Evolutionary conservation across 2,888 invertebrate genomes (phyloP).

Genomic region (Phragmatobia fuliginosa): DNA sequence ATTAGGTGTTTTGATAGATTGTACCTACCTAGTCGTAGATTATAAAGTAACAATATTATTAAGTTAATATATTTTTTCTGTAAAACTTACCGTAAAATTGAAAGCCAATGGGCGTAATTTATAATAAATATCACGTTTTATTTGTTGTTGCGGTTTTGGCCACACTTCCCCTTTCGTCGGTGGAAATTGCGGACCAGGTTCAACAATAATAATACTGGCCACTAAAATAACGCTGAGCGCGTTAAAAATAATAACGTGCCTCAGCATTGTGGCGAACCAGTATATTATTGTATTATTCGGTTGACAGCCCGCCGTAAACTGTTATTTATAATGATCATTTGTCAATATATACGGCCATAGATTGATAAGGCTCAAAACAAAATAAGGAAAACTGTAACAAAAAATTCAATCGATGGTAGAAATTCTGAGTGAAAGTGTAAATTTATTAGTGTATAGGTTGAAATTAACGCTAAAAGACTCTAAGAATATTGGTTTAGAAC

Average conservation of each 20-base stretch:
- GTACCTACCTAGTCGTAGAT: not conserved
- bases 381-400: conserved; percentile 9
- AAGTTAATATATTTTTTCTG: not conserved
- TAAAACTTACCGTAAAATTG: conserved; percentile 76
- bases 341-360: conserved; percentile 24
- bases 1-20: conserved; percentile 6
- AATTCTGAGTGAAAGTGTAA: not conserved
- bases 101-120: conserved; percentile 81
- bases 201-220: conserved; percentile 37
- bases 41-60: not conserved
- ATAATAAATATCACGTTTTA: conserved; percentile 73
- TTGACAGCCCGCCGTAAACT: conserved; percentile 41
- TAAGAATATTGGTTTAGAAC: not conserved
- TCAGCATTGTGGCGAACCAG: conserved; percentile 54
- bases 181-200: conserved; percentile 53
- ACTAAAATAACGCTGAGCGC: conserved; percentile 45
- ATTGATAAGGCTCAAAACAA: conserved; percentile 23
- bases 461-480: not conserved
- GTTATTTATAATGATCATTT: conserved; percentile 16
- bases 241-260: conserved; percentile 42
- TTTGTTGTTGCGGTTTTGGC: conserved; percentile 88
- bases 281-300: conserved; percentile 18
- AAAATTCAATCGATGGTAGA: not conserved
- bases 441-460: not conserved
- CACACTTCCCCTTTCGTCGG: conserved; percentile 87